Percentiles rank a stretch among this genome's conserved stretches.
phyloP scores from a whole-genome alignment of 1,140 invertebrate species.

The Dinothrombium tinctorium region DNA sequence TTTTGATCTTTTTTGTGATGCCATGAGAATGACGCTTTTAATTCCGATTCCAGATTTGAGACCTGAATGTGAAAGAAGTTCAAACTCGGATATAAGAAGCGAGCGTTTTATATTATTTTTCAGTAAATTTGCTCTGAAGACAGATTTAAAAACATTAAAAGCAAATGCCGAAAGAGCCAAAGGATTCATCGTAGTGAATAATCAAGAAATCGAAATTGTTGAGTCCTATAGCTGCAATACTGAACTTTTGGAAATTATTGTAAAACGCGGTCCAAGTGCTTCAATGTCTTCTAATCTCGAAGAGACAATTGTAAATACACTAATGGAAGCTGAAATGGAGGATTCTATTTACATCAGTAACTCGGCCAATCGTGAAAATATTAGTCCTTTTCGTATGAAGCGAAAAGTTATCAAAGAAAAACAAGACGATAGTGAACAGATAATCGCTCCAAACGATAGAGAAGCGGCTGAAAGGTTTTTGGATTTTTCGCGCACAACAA shows the following conservation, averaged over 20 bases:
- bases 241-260: too few species aligned
- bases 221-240: too few species aligned
- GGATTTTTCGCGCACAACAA: not conserved
- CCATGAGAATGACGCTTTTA: not conserved
- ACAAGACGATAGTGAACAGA: constrained; percentile 7
- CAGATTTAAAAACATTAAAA: too few species aligned
- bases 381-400: constrained; percentile 9
- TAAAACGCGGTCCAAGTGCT: not conserved
- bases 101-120: too few species aligned
- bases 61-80: not conserved
- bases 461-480: constrained; percentile 6
- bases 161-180: too few species aligned
- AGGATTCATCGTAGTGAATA: not conserved
- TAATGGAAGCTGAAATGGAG: constrained; percentile 5
- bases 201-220: not conserved
- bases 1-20: not conserved
- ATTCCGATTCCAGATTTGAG: not conserved
- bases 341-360: constrained; percentile 11
- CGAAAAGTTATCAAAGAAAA: constrained; percentile 6
- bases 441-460: constrained; percentile 12
- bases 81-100: not conserved
- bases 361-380: not conserved
- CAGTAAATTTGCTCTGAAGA: too few species aligned
- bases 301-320: not conserved
- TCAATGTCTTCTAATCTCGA: not conserved